Base-by-base conservation (phyloP, 2,888 invertebrate species). In the Leptothorax acervorum region DNA sequence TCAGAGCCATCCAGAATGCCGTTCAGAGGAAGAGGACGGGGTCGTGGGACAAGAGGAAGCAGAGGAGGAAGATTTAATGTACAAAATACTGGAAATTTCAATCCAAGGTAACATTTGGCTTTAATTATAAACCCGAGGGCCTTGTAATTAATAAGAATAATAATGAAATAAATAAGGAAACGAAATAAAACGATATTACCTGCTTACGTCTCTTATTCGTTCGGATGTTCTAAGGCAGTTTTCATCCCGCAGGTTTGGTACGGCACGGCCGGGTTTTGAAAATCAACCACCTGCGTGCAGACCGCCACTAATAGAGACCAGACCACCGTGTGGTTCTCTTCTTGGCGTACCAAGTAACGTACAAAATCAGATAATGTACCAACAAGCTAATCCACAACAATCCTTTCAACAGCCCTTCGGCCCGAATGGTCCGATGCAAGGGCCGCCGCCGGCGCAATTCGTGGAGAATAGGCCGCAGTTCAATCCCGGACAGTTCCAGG, bases 301-400 rank as follows among this genome's bases (percentile, higher is more conserved):
- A 68, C 91, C 92, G 53, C 92, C 93, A 3, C 82, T 93, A 62
- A 85, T 93, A 73, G 94, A 94, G 73, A 91, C 91, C 39, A 89
- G 93, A 73, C 91, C 93, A 2, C 88, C 92, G 11, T 92, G 92
- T 87, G 53, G 53, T 55, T 1, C 53, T 55, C 92, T 91, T 15
- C 86, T 90, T 42, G 91, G 92, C 76, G 85, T 91, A 65, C 90
- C 92, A 9, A 88, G 87, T 66, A 91, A 88, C 65, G 45, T 92
- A 42, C 90, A 90, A 74, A 92, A 92, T 83, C 93, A 92, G 79
- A 90, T 92, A 48, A 88, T 92, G 45, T 92, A 90, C 82, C 91
- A 91, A 28, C 92, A 89, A 62, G 81, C 62, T 78, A 90, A 89
- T 78, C 83, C 91, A 83, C 91, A 89, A 83, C 92, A 89, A 78